These are phyloP conservation scores for Cydia splendana DNA, from an alignment of 1,140 invertebrate genomes.

Conservation along the genomic window DNA sequence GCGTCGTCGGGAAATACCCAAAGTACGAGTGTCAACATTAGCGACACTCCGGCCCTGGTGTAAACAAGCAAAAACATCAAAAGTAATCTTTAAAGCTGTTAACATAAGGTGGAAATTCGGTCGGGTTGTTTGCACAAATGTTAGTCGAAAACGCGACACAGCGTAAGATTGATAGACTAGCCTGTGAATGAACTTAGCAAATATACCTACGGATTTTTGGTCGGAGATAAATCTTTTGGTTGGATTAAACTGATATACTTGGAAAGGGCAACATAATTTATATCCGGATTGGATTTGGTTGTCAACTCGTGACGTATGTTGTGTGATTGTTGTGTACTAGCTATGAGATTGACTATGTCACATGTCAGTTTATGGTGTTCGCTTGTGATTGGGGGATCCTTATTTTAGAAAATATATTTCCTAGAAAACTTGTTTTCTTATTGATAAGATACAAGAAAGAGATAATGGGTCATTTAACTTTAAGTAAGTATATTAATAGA, in stretches of 20 bases:
- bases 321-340: neutral
- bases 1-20: slow-evolving; percentile 51
- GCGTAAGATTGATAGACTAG: slow-evolving; percentile 66
- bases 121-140: slow-evolving; percentile 30
- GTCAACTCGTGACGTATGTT: slow-evolving; percentile 26
- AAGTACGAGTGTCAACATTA: slow-evolving; percentile 30
- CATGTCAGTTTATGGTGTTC: neutral
- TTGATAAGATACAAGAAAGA: neutral
- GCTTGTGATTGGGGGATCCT: neutral
- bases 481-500: neutral
- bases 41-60: slow-evolving; percentile 16
- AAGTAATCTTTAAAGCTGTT: slow-evolving; percentile 34
- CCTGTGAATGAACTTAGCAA: slow-evolving; percentile 65
- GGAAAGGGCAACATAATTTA: slow-evolving; percentile 25
- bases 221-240: slow-evolving; percentile 28
- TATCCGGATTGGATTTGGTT: slow-evolving; percentile 29
- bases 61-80: slow-evolving; percentile 32
- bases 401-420: neutral
- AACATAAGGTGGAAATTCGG: slow-evolving; percentile 39
- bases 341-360: slow-evolving; percentile 13
- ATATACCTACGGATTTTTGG: slow-evolving; percentile 42
- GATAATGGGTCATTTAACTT: neutral
- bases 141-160: slow-evolving; percentile 48
- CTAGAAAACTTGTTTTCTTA: neutral
- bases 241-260: slow-evolving; percentile 25